Evolutionary conservation across 92 coral and sea anemone genomes (phyloP).

Genomic region (Blastomussa wellsi): DNA sequence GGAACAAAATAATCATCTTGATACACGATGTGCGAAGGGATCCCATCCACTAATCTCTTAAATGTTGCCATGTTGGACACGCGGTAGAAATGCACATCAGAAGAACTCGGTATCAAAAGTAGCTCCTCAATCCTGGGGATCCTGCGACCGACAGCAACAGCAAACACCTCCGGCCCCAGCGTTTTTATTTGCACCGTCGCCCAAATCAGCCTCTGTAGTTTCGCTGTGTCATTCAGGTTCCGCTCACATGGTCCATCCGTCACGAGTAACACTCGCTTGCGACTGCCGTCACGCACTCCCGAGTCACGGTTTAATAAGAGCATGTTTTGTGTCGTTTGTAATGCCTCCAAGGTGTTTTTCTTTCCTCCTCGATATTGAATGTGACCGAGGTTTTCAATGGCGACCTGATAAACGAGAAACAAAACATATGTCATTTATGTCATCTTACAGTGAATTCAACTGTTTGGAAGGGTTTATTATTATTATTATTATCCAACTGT

Average conservation of each 20-base stretch:
- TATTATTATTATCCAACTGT: too few species aligned
- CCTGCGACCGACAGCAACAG: constrained; percentile 74
- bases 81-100: constrained; percentile 73
- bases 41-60: constrained; percentile 55
- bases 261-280: constrained; percentile 65
- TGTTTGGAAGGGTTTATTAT: too few species aligned
- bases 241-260: constrained; percentile 77
- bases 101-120: constrained; percentile 67
- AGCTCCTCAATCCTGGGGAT: constrained; percentile 68
- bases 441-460: too few species aligned
- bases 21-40: constrained; percentile 43
- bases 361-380: constrained; percentile 59
- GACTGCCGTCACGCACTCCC: constrained; percentile 54
- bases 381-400: constrained; percentile 32
- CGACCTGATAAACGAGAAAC: constrained; percentile 8
- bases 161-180: constrained; percentile 59
- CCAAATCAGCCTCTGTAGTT: constrained; percentile 35
- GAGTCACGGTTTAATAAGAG: constrained; percentile 40
- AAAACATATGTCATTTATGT: background rate
- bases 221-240: constrained; percentile 31
- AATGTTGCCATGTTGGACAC: constrained; percentile 54
- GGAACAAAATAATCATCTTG: constrained; percentile 8
- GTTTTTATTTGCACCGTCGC: constrained; percentile 51
- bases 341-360: constrained; percentile 72
- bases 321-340: constrained; percentile 47